Evolutionary conservation across 2,113 vertebrate species (phyloP).

Genomic region (Mus spicilegus): DNA sequence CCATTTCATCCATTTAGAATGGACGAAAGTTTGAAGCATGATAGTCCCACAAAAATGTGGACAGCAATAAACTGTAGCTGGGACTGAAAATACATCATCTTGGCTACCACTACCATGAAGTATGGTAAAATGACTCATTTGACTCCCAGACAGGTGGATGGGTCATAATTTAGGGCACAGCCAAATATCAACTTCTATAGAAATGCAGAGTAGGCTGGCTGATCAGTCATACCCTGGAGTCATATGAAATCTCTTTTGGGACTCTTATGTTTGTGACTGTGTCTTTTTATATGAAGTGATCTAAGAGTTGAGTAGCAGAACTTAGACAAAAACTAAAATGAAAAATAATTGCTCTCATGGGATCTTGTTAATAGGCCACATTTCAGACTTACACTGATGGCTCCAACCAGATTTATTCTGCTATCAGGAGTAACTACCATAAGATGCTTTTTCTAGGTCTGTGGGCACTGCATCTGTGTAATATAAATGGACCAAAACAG

Average conservation of each 20-base stretch:
- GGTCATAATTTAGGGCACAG: not conserved
- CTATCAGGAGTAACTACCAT: not conserved
- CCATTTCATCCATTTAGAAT: not conserved
- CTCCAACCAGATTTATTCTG: not conserved
- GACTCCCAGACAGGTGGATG: not conserved
- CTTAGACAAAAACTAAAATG: not conserved
- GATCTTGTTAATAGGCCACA: not conserved
- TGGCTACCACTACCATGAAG: conserved; percentile 18
- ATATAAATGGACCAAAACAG: not conserved
- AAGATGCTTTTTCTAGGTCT: not conserved
- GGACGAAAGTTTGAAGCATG: not conserved
- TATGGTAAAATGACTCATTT: conserved; percentile 4
- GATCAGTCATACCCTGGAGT: not conserved
- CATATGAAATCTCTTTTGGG: not conserved
- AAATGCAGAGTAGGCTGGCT: not conserved
- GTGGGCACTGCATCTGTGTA: rapidly evolving
- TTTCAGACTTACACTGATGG: not conserved
- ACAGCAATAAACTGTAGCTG: not conserved
- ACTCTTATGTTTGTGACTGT: not conserved
- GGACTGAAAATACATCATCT: not conserved
- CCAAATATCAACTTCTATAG: not conserved
- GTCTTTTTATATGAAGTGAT: not conserved
- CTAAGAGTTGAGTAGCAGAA: not conserved
- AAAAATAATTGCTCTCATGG: not conserved
- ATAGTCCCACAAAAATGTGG: not conserved